Percentiles rank a stretch among this genome's conserved stretches.
phyloP scores from a whole-genome alignment of 2,888 invertebrate species.

The Alsophila aescularia region DNA sequence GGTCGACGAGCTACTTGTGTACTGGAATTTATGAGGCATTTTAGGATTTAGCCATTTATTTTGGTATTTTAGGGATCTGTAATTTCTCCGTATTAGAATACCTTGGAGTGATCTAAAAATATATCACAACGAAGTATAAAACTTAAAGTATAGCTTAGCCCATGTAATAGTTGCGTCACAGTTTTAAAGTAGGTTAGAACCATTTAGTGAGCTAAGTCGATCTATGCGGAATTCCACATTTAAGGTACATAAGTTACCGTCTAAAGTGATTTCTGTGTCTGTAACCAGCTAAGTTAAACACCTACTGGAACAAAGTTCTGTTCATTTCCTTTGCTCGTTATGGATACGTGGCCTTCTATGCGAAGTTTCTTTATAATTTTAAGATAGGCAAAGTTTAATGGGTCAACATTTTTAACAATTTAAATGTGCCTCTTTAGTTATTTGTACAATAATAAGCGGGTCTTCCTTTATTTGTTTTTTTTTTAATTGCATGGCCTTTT shows the following conservation, averaged over 20 bases:
- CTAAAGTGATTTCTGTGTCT: conserved; percentile 12
- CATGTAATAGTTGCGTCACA: background rate
- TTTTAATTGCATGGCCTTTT: too few relatives aligned
- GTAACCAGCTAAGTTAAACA: conserved; percentile 6
- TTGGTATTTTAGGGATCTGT: background rate
- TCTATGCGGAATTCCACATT: conserved; percentile 3
- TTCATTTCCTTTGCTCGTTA: conserved; percentile 17
- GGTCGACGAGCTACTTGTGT: background rate
- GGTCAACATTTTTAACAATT: background rate
- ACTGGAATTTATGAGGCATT: conserved; percentile 5
- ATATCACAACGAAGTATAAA: too few relatives aligned
- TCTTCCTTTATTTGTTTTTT: too few relatives aligned
- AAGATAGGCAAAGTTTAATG: background rate
- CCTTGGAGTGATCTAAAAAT: too few relatives aligned
- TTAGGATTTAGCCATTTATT: background rate
- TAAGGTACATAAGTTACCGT: conserved; percentile 14
- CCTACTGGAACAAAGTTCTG: conserved; percentile 8
- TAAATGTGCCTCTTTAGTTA: too few relatives aligned
- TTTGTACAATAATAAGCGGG: too few relatives aligned
- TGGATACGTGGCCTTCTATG: conserved; percentile 9
- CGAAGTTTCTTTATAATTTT: background rate
- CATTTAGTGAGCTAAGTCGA: background rate
- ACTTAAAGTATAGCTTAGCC: too few relatives aligned
- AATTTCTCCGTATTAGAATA: too few relatives aligned
- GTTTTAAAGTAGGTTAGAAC: background rate